Evolutionary conservation across 1,140 invertebrate species (phyloP).

Genomic region (Mactra quadrangularis): DNA sequence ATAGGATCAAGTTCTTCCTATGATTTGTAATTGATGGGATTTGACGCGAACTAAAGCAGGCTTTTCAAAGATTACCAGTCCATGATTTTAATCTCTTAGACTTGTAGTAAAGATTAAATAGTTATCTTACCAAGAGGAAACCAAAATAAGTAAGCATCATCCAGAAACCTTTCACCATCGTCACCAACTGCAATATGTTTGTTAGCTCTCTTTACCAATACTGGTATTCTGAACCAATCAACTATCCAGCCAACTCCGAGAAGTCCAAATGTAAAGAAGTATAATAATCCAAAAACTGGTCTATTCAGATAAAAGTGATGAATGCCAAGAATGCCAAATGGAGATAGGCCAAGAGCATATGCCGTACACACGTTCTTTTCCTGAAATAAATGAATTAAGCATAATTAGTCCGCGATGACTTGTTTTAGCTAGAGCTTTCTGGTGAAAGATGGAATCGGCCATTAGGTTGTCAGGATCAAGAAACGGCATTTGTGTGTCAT

Average conservation of each 20-base stretch:
- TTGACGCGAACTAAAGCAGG: too few species aligned
- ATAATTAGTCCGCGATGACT: background rate
- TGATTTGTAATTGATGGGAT: too few species aligned
- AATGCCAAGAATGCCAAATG: constrained; percentile 68
- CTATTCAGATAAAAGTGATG: constrained; percentile 76
- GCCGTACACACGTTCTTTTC: constrained; percentile 49
- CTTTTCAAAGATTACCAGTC: too few species aligned
- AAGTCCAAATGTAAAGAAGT: constrained; percentile 74
- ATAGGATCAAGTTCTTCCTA: too few species aligned
- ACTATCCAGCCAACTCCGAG: constrained; percentile 74
- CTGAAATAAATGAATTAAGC: constrained; percentile 9
- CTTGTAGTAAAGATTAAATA: too few species aligned
- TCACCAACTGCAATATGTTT: constrained; percentile 16
- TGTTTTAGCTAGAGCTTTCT: background rate
- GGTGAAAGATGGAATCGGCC: background rate
- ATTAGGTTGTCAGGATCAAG: background rate
- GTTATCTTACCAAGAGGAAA: constrained; percentile 64
- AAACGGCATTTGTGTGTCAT: too few species aligned
- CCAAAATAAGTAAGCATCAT: constrained; percentile 67
- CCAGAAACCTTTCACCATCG: constrained; percentile 50
- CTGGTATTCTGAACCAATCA: constrained; percentile 74
- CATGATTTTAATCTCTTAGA: too few species aligned
- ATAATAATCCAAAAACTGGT: constrained; percentile 68
- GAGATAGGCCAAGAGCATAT: constrained; percentile 65
- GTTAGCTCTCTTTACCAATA: constrained; percentile 71